Conservation (phyloP, 1,140 invertebrate species). For the Calephelis virginiensis region DNA sequence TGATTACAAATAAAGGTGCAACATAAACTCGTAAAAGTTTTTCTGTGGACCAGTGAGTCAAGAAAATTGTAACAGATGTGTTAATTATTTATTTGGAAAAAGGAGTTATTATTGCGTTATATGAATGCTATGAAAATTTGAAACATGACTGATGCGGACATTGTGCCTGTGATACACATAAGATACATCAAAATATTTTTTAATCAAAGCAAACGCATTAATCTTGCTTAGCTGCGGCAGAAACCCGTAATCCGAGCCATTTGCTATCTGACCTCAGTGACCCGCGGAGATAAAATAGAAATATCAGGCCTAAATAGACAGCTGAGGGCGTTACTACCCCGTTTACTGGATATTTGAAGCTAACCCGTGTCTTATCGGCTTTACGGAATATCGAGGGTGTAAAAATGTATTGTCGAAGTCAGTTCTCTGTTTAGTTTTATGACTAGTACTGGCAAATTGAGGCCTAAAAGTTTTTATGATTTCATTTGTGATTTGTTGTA, state of each 20-base stretch:
- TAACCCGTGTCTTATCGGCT: conserved; percentile 10
- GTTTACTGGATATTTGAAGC: conserved; percentile 11
- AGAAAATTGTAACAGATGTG: too few species aligned
- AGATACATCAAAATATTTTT: conserved; percentile 4
- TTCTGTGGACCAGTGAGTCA: too few species aligned
- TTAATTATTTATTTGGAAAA: too few species aligned
- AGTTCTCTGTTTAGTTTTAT: too few species aligned
- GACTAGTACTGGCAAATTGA: too few species aligned
- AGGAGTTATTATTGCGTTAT: too few species aligned
- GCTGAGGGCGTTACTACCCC: neutral
- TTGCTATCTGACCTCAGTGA: conserved; percentile 13
- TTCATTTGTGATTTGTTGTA: too few species aligned
- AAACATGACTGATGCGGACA: too few species aligned
- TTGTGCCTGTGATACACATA: neutral
- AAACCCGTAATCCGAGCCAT: conserved; percentile 3
- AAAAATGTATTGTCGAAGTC: neutral
- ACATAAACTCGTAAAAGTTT: too few species aligned
- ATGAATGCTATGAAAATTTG: too few species aligned
- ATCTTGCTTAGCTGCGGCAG: conserved; percentile 4
- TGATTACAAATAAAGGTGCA: too few species aligned
- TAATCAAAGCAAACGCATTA: neutral
- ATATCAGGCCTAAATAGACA: conserved; percentile 17
- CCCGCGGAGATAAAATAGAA: conserved; percentile 13
- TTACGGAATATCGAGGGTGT: neutral
- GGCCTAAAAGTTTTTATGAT: too few species aligned